Evolutionary conservation across 2,797 vertebrate species (phyloP).

Genomic region (Euthynnus affinis): DNA sequence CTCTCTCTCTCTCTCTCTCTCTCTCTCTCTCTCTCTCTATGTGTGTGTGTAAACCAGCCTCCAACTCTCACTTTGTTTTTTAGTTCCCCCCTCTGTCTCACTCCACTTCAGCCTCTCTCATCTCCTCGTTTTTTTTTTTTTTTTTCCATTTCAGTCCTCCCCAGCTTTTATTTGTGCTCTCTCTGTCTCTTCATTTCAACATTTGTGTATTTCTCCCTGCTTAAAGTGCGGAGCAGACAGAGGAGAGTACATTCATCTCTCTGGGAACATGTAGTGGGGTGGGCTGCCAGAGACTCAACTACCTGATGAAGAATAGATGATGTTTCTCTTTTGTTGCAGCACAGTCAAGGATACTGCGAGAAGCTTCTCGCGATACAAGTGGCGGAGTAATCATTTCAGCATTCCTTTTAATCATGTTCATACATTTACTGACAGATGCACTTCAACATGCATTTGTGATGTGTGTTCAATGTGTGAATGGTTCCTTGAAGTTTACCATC

Average conservation of each 20-base stretch:
- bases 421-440: background rate
- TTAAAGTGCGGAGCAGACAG: conserved; percentile 60
- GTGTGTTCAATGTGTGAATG: background rate
- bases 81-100: conserved; percentile 24
- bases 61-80: conserved; percentile 56
- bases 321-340: conserved; percentile 56
- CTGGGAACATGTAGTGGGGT: conserved; percentile 45
- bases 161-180: conserved; percentile 56
- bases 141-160: conserved; percentile 58
- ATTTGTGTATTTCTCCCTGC: conserved; percentile 55
- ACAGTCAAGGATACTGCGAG: conserved; percentile 36
- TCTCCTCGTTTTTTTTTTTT: conserved; percentile 63
- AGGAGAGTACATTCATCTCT: conserved; percentile 63
- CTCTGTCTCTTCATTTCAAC: conserved; percentile 50
- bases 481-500: background rate
- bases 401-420: conserved; percentile 10
- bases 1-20: background rate
- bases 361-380: conserved; percentile 15
- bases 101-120: conserved; percentile 65
- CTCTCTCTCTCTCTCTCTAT: conserved; percentile 1
- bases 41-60: conserved; percentile 58
- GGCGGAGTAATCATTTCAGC: conserved; percentile 12
- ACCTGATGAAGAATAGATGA: conserved; percentile 69
- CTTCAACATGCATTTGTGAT: conserved; percentile 1
- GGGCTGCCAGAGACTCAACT: conserved; percentile 52